Base-by-base conservation (phyloP, 64 coral and sea anemone species). In the Stichodactyla helianthus region DNA sequence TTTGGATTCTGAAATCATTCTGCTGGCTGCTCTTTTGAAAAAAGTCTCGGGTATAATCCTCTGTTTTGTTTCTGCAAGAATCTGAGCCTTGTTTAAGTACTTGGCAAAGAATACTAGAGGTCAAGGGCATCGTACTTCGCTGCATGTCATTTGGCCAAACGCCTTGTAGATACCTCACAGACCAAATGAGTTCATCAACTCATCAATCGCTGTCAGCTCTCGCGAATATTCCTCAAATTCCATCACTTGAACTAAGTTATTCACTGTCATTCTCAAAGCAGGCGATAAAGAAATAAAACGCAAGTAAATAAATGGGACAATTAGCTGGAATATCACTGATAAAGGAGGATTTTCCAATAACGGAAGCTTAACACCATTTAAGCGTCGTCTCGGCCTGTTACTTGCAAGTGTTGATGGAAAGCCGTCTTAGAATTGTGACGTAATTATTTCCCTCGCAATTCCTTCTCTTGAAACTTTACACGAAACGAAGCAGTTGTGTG, bases 131-230 rank as follows among this genome's bases (percentile, higher is more conserved):
- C 6, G 25, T 26, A 35, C 27, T 28, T 74, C 68, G 25, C 68
- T 74, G 68, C 25, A 74, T 74, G 68, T 74, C 68, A 31, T 31
- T 74, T 74, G 68, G 68, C 68, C 68, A 19, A 74, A 74, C 68
- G 68, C 68, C 68, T 74, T 74, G 10, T 1, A 74, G 68, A 74
- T 74, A 74, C 25, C 68, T 27, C n/a, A 6, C 8, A 1, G 25
- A 28, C 25, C 25, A 11, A 74, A 74, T 74, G 68, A 31, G 22
- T 31, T 74, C 68, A 74, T 74, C 68, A 14, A 74, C 68, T 74
- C 68, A 31, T 74, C 68, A 74, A 27, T 31, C 25, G 17, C 19
- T 74, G 68, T 31, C 68, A 31, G 10, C 10, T 10, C 68, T 10
- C 23, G 8, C 25, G 27, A 74, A 13, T 68, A 23, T 74, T 74